A percentile compares a stretch with the other conserved stretches of the same genome.
These are phyloP conservation scores for Caenorhabditis macrosperma DNA, from an alignment of 2,888 invertebrate species.

Conservation along the genomic window DNA sequence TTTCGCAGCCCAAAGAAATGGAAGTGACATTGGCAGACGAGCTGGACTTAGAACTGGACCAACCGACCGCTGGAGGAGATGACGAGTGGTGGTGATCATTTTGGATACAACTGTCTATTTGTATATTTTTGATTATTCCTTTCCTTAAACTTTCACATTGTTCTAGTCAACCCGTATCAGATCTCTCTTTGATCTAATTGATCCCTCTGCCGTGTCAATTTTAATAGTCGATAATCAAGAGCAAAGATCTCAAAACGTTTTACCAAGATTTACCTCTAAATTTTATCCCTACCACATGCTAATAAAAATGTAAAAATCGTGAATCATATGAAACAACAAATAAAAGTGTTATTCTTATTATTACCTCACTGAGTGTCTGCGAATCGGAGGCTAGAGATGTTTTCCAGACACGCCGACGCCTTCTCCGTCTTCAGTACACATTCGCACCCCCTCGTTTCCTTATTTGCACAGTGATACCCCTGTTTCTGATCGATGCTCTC, in stretches of 20 bases:
- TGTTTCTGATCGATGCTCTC: conserved; percentile 24
- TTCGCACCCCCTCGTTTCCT: conserved; percentile 13
- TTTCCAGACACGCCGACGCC: too few species aligned
- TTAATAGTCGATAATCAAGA: conserved; percentile 6
- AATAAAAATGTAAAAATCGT: not conserved
- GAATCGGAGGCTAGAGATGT: too few species aligned
- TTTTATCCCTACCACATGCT: too few species aligned
- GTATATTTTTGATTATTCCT: conserved; percentile 3
- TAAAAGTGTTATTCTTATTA: too few species aligned
- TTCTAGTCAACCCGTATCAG: conserved; percentile 17
- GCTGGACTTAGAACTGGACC: conserved; percentile 41
- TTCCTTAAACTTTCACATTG: conserved; percentile 2
- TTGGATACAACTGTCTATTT: not conserved
- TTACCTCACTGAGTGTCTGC: too few species aligned
- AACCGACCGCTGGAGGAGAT: conserved; percentile 2
- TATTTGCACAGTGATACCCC: conserved; percentile 22
- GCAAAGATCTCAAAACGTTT: not conserved
- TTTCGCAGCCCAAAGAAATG: conserved; percentile 15
- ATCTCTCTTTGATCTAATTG: not conserved
- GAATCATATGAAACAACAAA: too few species aligned
- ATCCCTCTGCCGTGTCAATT: conserved; percentile 8
- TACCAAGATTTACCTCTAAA: too few species aligned
- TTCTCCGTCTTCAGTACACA: conserved; percentile 29
- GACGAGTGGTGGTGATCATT: conserved; percentile 47
- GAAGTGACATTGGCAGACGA: conserved; percentile 58